Conservation (phyloP, 2,888 invertebrate species). For the Chesias legatella region DNA sequence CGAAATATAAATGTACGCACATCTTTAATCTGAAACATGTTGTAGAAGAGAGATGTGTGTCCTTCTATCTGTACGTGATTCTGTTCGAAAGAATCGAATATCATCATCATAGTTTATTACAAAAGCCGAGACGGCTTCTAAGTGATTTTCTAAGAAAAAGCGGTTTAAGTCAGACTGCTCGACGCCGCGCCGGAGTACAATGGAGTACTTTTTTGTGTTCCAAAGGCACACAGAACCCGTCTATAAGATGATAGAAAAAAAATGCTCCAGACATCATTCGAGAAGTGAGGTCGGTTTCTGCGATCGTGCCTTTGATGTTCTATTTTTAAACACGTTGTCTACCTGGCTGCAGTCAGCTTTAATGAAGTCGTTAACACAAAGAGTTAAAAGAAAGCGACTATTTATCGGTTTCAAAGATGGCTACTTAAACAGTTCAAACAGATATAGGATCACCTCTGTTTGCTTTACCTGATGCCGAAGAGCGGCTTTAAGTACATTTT, state of each 20-base stretch:
- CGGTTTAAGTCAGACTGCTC: slow-evolving; percentile 68
- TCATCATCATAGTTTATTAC: slow-evolving; percentile 25
- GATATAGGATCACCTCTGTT: slow-evolving; percentile 1
- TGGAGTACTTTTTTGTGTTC: slow-evolving; percentile 58
- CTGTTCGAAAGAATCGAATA: slow-evolving; percentile 15
- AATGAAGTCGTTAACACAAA: slow-evolving; percentile 52
- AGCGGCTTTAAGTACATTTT: background rate
- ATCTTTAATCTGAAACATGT: no score
- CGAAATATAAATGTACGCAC: no score
- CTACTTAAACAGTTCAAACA: slow-evolving; percentile 7
- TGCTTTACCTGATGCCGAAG: background rate
- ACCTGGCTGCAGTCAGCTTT: slow-evolving; percentile 43
- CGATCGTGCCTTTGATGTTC: slow-evolving; percentile 59
- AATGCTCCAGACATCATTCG: slow-evolving; percentile 56
- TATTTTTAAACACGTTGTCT: slow-evolving; percentile 50
- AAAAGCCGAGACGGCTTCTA: slow-evolving; percentile 33
- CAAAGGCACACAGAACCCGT: slow-evolving; percentile 55
- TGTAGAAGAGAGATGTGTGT: background rate
- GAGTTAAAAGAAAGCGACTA: slow-evolving; percentile 40
- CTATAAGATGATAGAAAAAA: slow-evolving; percentile 57
- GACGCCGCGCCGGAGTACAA: slow-evolving; percentile 74
- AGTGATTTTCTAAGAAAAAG: slow-evolving; percentile 62
- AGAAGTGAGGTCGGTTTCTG: slow-evolving; percentile 50
- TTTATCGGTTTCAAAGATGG: slow-evolving; percentile 23
- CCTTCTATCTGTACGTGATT: background rate